Conservation (phyloP, 1,140 invertebrate species). For the Doryteuthis pealeii region DNA sequence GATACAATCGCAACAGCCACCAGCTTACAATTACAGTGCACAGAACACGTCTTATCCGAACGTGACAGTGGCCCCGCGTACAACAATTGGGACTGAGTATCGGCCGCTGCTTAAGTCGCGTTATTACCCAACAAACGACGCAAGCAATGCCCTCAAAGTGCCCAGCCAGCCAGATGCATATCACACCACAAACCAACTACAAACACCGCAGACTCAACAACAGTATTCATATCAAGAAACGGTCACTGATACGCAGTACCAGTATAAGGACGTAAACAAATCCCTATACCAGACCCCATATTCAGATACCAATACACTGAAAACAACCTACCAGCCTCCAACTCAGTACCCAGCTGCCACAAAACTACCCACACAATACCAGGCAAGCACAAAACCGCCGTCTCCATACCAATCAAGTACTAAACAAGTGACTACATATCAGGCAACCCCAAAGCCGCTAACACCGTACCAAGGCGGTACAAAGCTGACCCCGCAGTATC, state of each 20-base stretch:
- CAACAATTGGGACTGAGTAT: neutral
- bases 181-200: neutral
- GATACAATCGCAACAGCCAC: neutral
- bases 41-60: neutral
- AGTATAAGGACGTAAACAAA: neutral
- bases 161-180: neutral
- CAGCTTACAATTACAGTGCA: neutral
- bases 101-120: neutral
- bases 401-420: neutral
- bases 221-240: slow-evolving; percentile 2
- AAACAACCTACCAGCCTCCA: neutral
- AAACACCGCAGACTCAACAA: neutral
- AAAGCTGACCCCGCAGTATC: neutral
- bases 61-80: neutral
- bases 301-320: neutral
- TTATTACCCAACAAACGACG: neutral
- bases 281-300: neutral
- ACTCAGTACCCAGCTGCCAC: neutral
- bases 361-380: neutral
- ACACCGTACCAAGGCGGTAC: neutral
- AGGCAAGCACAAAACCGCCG: neutral
- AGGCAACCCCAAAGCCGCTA: neutral
- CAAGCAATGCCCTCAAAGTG: neutral
- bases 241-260: neutral
- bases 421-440: neutral